Conservation (phyloP, 2,113 vertebrate genomes). For the Phalacrocorax brasilianus region DNA sequence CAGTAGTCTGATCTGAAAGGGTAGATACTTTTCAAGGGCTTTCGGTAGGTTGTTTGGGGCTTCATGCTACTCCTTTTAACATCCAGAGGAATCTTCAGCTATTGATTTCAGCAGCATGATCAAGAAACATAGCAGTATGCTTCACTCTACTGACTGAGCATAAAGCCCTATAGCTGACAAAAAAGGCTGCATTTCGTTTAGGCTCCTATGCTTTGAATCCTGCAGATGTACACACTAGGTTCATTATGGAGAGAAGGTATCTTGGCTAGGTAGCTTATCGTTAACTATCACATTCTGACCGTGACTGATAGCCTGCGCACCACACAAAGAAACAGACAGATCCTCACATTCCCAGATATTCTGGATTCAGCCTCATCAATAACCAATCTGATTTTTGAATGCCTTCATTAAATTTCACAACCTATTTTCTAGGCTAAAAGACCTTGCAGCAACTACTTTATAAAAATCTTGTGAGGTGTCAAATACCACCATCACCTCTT, state of each 20-base stretch:
- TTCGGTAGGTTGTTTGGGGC: background rate
- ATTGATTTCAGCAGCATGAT: background rate
- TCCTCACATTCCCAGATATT: constrained; percentile 16
- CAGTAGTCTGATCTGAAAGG: background rate
- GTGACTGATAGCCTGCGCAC: background rate
- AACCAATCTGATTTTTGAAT: background rate
- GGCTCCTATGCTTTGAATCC: background rate
- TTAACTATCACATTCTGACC: background rate
- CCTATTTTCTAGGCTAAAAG: background rate
- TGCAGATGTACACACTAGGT: background rate
- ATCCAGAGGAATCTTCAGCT: background rate
- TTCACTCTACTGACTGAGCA: background rate
- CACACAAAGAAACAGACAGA: background rate
- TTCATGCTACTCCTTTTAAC: background rate
- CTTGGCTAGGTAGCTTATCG: background rate
- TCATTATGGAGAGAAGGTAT: background rate
- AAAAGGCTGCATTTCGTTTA: background rate
- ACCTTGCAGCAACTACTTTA: background rate
- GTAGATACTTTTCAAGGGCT: background rate
- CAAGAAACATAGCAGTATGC: background rate
- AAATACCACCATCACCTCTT: constrained; percentile 2
- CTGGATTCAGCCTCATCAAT: constrained; percentile 21
- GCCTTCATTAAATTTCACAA: constrained; percentile 1
- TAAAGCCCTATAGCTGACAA: background rate
- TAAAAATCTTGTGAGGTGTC: background rate